These are phyloP conservation scores for Aradus depressus DNA, from an alignment of 2,888 invertebrate genomes.

Conservation along the genomic window DNA sequence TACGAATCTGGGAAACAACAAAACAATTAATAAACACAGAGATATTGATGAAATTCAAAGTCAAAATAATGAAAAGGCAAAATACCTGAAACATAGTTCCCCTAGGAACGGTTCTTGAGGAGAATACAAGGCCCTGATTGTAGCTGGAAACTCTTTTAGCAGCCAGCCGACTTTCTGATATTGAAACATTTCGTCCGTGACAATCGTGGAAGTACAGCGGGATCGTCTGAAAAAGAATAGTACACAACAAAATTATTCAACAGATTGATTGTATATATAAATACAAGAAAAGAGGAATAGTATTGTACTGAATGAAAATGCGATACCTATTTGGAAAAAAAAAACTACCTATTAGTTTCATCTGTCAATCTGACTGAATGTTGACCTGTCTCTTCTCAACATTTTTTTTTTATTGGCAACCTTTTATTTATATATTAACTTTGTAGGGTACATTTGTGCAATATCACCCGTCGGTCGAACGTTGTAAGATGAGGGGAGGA, in stretches of 20 bases:
- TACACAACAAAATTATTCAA: not conserved
- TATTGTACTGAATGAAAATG: not conserved
- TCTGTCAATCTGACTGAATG: too few species aligned
- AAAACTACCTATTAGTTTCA: too few species aligned
- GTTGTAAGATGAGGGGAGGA: too few species aligned
- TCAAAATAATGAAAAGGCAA: conserved; percentile 28
- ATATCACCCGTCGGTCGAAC: too few species aligned
- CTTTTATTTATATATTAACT: too few species aligned
- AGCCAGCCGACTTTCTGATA: conserved; percentile 47
- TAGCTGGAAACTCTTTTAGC: conserved; percentile 71
- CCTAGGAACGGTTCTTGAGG: conserved; percentile 48
- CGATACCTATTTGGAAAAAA: too few species aligned
- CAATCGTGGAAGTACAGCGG: conserved; percentile 42
- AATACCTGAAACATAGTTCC: conserved; percentile 57
- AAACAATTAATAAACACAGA: conserved; percentile 19
- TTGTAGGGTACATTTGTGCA: too few species aligned
- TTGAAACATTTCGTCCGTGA: conserved; percentile 71
- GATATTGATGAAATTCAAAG: not conserved
- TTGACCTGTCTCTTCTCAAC: too few species aligned
- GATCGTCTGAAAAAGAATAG: conserved; percentile 11
- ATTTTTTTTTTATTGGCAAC: too few species aligned
- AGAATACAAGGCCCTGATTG: conserved; percentile 66
- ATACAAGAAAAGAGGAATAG: not conserved
- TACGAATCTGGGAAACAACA: conserved; percentile 46
- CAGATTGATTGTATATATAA: too few species aligned